Conservation (phyloP, 64 coral and sea anemone species). For the Platygyra sinensis region DNA sequence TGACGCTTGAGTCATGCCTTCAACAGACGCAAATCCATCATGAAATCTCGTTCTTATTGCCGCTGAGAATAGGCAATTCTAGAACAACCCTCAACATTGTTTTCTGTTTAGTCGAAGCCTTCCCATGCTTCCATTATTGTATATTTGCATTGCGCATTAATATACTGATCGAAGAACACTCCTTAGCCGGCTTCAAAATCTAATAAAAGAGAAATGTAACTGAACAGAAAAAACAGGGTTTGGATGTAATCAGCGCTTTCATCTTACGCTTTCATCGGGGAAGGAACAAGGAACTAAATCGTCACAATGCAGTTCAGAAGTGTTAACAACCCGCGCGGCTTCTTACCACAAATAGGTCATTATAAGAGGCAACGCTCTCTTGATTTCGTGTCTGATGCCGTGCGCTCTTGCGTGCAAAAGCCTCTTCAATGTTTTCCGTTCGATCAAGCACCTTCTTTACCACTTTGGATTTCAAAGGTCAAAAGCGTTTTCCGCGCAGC, state of each 20-base stretch:
- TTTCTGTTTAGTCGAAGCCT: too few relatives aligned
- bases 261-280: neutral
- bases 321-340: neutral
- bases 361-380: neutral
- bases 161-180: neutral
- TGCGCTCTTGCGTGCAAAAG: conserved; percentile 11
- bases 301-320: neutral
- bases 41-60: neutral
- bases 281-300: neutral
- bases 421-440: conserved; percentile 12
- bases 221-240: neutral
- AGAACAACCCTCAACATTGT: too few relatives aligned
- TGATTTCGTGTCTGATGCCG: conserved; percentile 26
- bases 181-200: neutral
- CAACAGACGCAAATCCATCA: neutral
- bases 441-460: conserved; percentile 5
- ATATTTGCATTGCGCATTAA: neutral
- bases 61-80: too few relatives aligned
- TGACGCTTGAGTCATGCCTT: neutral
- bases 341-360: neutral
- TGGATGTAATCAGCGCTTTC: neutral
- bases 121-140: neutral
- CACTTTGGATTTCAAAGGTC: conserved; percentile 25
- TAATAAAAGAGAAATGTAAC: neutral
- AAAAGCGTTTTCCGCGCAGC: neutral